A percentile compares a stretch with the other conserved stretches of the same genome.
Conservation (phyloP, 1,140 invertebrate species). For the Calephelis virginiensis region DNA sequence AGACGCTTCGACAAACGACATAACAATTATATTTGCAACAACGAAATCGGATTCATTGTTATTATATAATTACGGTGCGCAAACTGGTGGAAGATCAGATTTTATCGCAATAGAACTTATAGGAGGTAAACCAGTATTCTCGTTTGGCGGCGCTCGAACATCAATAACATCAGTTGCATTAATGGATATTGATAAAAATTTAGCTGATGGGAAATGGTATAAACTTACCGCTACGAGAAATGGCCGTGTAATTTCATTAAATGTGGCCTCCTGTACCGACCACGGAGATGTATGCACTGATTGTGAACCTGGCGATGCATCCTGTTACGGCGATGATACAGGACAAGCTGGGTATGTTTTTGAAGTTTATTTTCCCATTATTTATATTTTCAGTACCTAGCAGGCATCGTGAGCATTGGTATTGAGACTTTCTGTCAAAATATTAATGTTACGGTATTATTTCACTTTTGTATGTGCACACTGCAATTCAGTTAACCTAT, state of each 20-base stretch:
- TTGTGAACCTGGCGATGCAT: slow-evolving; percentile 87
- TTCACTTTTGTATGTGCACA: too few species aligned
- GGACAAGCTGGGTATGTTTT: slow-evolving; percentile 87
- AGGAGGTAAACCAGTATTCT: slow-evolving; percentile 90
- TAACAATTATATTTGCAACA: slow-evolving; percentile 94
- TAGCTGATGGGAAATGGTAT: slow-evolving; percentile 94
- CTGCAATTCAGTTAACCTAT: too few species aligned
- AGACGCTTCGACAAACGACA: slow-evolving; percentile 93
- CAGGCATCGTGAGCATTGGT: too few species aligned
- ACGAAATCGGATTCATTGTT: slow-evolving; percentile 91
- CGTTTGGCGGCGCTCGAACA: slow-evolving; percentile 91
- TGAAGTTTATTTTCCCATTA: neutral
- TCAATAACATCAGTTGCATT: slow-evolving; percentile 90
- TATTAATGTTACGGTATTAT: too few species aligned
- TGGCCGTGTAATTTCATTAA: slow-evolving; percentile 90
- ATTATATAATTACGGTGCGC: slow-evolving; percentile 93
- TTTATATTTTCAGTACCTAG: too few species aligned
- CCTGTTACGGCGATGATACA: slow-evolving; percentile 90
- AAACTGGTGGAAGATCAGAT: slow-evolving; percentile 92
- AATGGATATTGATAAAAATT: slow-evolving; percentile 79
- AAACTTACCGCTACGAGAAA: slow-evolving; percentile 94
- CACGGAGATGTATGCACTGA: slow-evolving; percentile 92
- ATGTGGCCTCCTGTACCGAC: slow-evolving; percentile 88
- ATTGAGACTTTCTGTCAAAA: too few species aligned
- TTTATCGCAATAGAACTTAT: slow-evolving; percentile 95